Evolutionary conservation across 2,113 vertebrate species (phyloP), one percentile per base, ranked within the genome.

Genomic region (Lasiurus cinereus): DNA sequence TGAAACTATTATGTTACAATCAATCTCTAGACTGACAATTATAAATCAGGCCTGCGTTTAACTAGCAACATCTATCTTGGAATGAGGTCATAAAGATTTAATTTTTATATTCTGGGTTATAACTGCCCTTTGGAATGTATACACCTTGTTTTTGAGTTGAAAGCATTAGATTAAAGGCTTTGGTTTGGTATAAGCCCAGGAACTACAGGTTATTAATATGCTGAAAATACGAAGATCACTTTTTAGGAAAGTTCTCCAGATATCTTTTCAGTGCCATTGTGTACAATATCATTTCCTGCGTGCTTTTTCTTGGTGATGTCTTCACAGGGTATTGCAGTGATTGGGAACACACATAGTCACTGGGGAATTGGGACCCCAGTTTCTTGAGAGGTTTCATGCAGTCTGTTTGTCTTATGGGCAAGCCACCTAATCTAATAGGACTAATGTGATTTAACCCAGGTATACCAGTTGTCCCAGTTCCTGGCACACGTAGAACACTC

Each of bases 31-130:
- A 64, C 52, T 80, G 67, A 70, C 73, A 93, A 91, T 22, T 59
- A 95, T 84, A 59, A 67, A 91, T 91, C 19, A 82, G 24, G 21
- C 0, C 36, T 96, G 0, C 82, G 70, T 97, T 96, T 96, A 88
- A 92, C 39, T 76, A 83, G 21, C 50, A 95, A 64, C 39, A 59
- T 33, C 64, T 1, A 0, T 89, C 67, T 94, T 62, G 52, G 15
- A 93, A 96, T 67, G 18, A 73, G 69, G 46, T 92, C 5, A 84
- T 39, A 16, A 93, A 72, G 54, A 93, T 94, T 92, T 94, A 46
- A 90, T 86, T 19, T 46, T 97, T 8, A 59, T 80, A 59, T 83
- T 12, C 29, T 64, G 33, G 10, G 4, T 43, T 83, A 39, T 59
- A 96, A 43, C 29, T 52, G 43, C 9, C 48, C 11, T 94, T 90